phyloP scores from a whole-genome alignment of 2,888 invertebrate genomes.

The Epinotia ramella region DNA sequence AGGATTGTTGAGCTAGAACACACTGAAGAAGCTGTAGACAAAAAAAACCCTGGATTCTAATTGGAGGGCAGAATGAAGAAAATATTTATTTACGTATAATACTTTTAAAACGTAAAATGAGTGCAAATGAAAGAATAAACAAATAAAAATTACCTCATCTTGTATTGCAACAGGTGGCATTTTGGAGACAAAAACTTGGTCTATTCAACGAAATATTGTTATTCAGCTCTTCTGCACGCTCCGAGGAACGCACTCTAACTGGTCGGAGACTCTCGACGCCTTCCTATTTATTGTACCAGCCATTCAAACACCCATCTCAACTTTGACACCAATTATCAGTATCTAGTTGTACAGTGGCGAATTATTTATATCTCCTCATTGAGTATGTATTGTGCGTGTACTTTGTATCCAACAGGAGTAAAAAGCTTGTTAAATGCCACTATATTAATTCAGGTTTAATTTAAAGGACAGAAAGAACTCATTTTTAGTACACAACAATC shows the following conservation, averaged over 20 bases:
- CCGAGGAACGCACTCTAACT: conserved; percentile 66
- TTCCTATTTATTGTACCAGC: conserved; percentile 66
- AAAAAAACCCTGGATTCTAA: background rate
- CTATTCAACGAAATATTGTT: conserved; percentile 41
- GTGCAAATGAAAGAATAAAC: background rate
- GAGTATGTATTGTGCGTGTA: background rate
- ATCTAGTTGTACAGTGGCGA: conserved; percentile 14
- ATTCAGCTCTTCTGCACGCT: conserved; percentile 55
- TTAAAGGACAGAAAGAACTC: background rate
- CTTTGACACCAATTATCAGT: conserved; percentile 71
- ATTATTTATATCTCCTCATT: conserved; percentile 3
- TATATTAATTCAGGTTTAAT: background rate
- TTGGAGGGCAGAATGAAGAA: background rate
- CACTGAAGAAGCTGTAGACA: too few species aligned
- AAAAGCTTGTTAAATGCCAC: background rate
- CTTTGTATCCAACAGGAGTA: background rate
- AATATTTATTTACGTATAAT: background rate
- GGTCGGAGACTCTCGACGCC: conserved; percentile 63
- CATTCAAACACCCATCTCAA: conserved; percentile 55
- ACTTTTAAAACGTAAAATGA: background rate
- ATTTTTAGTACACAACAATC: background rate
- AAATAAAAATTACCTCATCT: conserved; percentile 66
- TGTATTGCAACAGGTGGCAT: conserved; percentile 81
- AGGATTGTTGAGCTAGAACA: too few species aligned
- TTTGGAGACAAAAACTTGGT: conserved; percentile 45